Conservation (phyloP, 2,113 vertebrate species). For the Cranoglanis bouderius region DNA sequence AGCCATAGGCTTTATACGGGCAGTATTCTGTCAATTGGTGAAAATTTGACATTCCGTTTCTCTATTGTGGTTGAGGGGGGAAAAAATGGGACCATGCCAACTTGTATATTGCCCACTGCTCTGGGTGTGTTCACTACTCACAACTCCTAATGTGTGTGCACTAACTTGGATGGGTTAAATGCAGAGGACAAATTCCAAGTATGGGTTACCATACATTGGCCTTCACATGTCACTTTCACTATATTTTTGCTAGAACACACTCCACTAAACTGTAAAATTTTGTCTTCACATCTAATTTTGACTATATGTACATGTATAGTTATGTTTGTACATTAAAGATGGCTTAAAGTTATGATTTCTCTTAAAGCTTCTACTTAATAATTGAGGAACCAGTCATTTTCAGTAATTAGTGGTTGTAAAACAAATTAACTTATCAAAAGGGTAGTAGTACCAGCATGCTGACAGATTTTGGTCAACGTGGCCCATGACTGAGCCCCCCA, state of each 20-base stretch:
- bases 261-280: neutral
- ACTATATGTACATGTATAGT: neutral
- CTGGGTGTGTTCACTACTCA: too few species aligned
- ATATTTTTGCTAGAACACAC: neutral
- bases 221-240: too few species aligned
- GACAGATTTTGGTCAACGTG: constrained; percentile 15
- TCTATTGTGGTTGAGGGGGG: neutral
- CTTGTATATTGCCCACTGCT: neutral
- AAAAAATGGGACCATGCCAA: neutral
- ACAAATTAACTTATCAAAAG: neutral
- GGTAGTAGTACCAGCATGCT: constrained; percentile 11
- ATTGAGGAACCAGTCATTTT: constrained; percentile 3
- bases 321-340: neutral
- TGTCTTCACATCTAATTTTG: neutral
- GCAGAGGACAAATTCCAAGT: too few species aligned
- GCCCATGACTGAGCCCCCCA: neutral
- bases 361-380: neutral
- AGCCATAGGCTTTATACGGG: neutral
- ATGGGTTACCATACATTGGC: too few species aligned
- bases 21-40: neutral
- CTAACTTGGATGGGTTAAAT: too few species aligned
- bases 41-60: neutral
- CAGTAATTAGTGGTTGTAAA: constrained; percentile 16
- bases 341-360: neutral
- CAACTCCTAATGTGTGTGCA: too few species aligned